Conservation (phyloP, 53 echinoderm and acorn worm species). For the Holothuria leucospilota region DNA sequence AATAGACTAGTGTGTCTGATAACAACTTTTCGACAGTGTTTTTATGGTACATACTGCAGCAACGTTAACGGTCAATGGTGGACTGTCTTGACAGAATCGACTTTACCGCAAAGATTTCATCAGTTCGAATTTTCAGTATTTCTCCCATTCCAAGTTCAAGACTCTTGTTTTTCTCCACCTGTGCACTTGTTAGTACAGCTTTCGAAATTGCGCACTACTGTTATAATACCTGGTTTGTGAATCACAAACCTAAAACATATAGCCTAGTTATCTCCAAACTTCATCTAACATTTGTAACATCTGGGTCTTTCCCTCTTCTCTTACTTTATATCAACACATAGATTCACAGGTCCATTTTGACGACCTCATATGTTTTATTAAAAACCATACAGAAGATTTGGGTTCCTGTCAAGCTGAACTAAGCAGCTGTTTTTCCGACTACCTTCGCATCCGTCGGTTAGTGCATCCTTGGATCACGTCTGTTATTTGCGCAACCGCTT, state of each 20-base stretch:
- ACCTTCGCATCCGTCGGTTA: background rate
- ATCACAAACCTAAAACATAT: background rate
- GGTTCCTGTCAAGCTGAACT: background rate
- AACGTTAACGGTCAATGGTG: background rate
- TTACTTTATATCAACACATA: slow-evolving; percentile 5
- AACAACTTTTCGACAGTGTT: background rate
- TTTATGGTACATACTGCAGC: background rate
- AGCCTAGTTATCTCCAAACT: no score
- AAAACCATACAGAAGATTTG: background rate
- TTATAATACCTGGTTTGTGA: background rate
- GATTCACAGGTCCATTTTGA: slow-evolving; percentile 5
- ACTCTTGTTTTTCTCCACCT: background rate
- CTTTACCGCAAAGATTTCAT: background rate
- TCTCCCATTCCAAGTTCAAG: background rate
- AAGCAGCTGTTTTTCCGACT: background rate
- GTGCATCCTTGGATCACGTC: slow-evolving; percentile 26
- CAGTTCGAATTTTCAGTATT: background rate
- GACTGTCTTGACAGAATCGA: background rate
- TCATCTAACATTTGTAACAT: no score
- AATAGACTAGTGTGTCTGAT: background rate
- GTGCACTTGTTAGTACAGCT: background rate
- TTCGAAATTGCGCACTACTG: background rate
- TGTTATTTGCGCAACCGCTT: slow-evolving; percentile 9
- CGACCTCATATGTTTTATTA: slow-evolving; percentile 3
- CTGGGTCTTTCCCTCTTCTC: background rate